phyloP scores from a whole-genome alignment of 92 coral and sea anemone species.

The Epizoanthus illoricatus region DNA sequence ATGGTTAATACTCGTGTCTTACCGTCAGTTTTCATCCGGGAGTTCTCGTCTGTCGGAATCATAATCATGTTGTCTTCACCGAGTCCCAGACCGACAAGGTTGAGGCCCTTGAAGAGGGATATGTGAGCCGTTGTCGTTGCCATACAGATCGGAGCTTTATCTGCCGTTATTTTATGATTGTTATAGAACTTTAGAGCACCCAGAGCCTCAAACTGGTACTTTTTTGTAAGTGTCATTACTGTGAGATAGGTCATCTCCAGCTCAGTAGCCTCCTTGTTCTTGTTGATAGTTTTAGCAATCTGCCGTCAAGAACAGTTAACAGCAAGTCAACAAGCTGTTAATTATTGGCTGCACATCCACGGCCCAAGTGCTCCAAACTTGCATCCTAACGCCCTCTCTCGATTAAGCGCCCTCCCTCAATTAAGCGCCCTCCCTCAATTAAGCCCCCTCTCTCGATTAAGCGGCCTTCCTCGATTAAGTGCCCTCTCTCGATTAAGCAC shows the following conservation, averaged over 20 bases:
- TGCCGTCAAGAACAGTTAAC: background rate
- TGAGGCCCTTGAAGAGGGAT: slow-evolving; percentile 59
- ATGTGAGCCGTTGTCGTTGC: slow-evolving; percentile 56
- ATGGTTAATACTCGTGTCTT: background rate
- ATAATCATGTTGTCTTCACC: slow-evolving; percentile 51
- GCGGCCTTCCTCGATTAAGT: no score
- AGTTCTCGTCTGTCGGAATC: slow-evolving; percentile 42
- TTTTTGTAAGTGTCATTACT: slow-evolving; percentile 37
- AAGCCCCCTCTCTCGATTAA: no score
- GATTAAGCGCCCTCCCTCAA: no score
- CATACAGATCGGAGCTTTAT: slow-evolving; percentile 41
- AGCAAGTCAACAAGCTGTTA: background rate
- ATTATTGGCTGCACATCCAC: no score
- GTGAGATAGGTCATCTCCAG: slow-evolving; percentile 9
- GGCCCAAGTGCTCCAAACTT: no score
- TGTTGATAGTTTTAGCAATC: slow-evolving; percentile 9
- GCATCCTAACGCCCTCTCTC: no score
- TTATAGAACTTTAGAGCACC: slow-evolving; percentile 30
- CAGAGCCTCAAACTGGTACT: slow-evolving; percentile 39
- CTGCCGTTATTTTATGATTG: slow-evolving; percentile 16
- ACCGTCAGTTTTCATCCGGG: slow-evolving; percentile 39
- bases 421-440: no score
- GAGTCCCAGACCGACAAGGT: slow-evolving; percentile 49
- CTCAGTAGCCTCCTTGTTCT: background rate
- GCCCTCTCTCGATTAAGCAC: no score